phyloP scores from a whole-genome alignment of 2,797 vertebrate species.

The Oceanodroma leucorhoa region DNA sequence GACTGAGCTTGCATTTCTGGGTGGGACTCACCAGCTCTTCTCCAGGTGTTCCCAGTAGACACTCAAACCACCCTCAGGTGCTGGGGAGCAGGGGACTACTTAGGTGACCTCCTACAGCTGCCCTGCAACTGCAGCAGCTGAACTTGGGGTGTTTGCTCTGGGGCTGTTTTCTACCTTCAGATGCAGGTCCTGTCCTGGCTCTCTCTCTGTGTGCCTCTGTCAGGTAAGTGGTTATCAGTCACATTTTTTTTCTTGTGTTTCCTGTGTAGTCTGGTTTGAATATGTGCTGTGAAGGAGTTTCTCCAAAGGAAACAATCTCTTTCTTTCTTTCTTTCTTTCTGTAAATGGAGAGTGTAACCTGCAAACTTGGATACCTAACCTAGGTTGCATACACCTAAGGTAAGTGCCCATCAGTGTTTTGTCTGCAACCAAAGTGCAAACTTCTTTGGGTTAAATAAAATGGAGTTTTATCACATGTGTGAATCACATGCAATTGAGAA shows the following conservation, averaged over 20 bases:
- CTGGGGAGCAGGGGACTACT: accelerated
- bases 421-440: accelerated
- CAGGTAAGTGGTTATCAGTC: background rate
- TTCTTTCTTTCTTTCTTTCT: accelerated
- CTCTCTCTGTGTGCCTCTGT: accelerated
- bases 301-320: accelerated
- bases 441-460: background rate
- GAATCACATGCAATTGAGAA: accelerated
- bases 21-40: accelerated
- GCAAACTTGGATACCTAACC: accelerated
- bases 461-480: background rate
- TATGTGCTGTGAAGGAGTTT: background rate
- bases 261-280: background rate
- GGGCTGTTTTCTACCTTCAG: accelerated
- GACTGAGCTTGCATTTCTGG: accelerated
- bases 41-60: background rate
- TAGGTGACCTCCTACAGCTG: accelerated
- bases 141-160: accelerated
- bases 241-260: accelerated
- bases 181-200: accelerated
- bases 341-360: accelerated
- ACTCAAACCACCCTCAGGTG: accelerated
- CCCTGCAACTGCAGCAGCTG: accelerated
- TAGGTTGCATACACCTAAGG: accelerated
- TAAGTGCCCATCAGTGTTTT: accelerated